These are phyloP conservation scores for Cryptoblepharus egeriae DNA, from an alignment of 2,797 vertebrate genomes.

Conservation along the genomic window DNA sequence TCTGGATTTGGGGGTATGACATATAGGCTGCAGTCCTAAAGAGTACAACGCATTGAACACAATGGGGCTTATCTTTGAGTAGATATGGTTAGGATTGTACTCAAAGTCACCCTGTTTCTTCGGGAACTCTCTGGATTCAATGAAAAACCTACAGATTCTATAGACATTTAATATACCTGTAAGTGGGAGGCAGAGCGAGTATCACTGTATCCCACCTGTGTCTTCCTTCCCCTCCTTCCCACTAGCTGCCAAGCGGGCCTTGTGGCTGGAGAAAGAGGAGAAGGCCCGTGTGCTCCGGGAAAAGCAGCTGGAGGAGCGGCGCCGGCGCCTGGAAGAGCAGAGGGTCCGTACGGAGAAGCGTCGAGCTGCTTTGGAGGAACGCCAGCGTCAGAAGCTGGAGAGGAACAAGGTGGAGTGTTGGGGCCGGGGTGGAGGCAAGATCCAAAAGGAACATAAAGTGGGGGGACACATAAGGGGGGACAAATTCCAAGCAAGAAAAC, in stretches of 20 bases:
- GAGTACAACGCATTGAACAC: too few species aligned
- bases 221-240: not conserved
- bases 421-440: too few species aligned
- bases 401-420: conserved; percentile 94
- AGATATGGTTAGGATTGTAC: too few species aligned
- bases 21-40: too few species aligned
- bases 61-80: too few species aligned
- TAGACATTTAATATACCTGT: not conserved
- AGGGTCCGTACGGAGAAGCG: conserved; percentile 90
- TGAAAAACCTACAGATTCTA: not conserved
- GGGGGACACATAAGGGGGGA: too few species aligned
- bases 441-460: too few species aligned
- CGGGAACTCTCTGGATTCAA: not conserved
- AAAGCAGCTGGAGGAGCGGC: conserved; percentile 92
- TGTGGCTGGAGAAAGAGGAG: conserved; percentile 98
- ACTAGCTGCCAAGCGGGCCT: conserved; percentile 89
- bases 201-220: not conserved
- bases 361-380: conserved; percentile 87
- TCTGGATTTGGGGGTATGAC: too few species aligned
- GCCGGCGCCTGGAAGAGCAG: conserved; percentile 90
- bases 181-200: not conserved
- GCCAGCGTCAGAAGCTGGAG: conserved; percentile 93
- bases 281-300: conserved; percentile 89
- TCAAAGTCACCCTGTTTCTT: not conserved
- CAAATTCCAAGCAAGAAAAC: too few species aligned